These are phyloP conservation scores for Micrasema minimum DNA, from an alignment of 1,140 invertebrate genomes.

Conservation along the genomic window DNA sequence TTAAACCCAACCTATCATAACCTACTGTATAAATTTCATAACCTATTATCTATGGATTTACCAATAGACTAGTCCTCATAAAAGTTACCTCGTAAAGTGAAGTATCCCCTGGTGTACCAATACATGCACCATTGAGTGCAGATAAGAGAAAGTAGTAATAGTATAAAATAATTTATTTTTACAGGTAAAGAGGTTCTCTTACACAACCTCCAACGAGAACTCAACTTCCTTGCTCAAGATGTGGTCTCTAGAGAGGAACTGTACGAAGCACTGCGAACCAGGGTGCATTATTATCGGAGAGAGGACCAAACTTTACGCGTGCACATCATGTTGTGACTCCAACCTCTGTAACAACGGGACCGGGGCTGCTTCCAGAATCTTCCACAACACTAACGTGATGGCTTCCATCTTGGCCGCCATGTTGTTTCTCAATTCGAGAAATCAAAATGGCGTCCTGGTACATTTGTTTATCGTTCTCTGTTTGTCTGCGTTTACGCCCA, in stretches of 20 bases:
- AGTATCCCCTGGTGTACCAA: too few species aligned
- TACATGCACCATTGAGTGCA: too few species aligned
- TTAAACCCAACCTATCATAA: too few species aligned
- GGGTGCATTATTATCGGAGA: constrained; percentile 89
- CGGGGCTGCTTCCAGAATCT: constrained; percentile 56
- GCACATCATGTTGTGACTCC: constrained; percentile 82
- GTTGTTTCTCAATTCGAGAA: constrained; percentile 3
- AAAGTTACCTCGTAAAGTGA: too few species aligned
- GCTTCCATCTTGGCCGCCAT: constrained; percentile 11
- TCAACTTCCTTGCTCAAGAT: constrained; percentile 78
- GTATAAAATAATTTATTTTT: constrained; percentile 44
- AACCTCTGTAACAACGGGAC: constrained; percentile 82
- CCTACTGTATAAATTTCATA: too few species aligned
- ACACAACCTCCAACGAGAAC: constrained; percentile 83
- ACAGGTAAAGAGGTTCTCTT: constrained; percentile 85
- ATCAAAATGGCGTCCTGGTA: constrained; percentile 3
- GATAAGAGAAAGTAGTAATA: too few species aligned
- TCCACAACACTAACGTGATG: neutral
- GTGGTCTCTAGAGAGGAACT: constrained; percentile 85
- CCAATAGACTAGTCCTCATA: too few species aligned
- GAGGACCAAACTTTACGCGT: constrained; percentile 84
- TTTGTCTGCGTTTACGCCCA: constrained; percentile 5
- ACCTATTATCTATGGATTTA: too few species aligned
- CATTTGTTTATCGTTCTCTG: constrained; percentile 3
- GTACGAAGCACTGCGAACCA: constrained; percentile 82